Evolutionary conservation across 2,888 invertebrate genomes (phyloP), one percentile per base, ranked within the genome.

Genomic region (Scrobipalpa costella): DNA sequence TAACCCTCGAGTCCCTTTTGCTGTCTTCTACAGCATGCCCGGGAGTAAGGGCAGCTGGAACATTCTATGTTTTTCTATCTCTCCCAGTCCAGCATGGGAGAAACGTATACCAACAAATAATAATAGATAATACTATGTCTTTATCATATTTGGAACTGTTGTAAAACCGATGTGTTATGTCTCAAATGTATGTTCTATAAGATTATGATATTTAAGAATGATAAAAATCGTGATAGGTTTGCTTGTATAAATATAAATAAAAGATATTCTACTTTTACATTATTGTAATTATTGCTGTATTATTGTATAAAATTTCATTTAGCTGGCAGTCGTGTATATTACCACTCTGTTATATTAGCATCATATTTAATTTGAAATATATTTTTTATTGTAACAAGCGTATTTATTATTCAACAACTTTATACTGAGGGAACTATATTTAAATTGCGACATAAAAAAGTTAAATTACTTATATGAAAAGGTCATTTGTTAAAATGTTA

Each of bases 201-300:
- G 19, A n/a, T 34, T 8, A 17, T 34, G 17, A 21, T 2, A 27
- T 27, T 27, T 27, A 27, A 27, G 27, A 6, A 8, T 49, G 33
- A 13, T 8, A 15, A 17, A 44, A n/a, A 59, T 44, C 44, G 59
- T 59, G 59, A 59, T 59, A 59, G 59, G 59, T 8, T 33, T 59
- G 59, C 8, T 44, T 59, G 44, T 58, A 58, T 34, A 44, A 59
- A 59, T 58, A 58, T 34, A 44, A 59, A 59, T 59, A 40, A 44
- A 59, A 59, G 21, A 59, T 57, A 34, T 15, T 59, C 15, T 36
- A 17, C 17, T 57, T 57, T 33, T 34, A 36, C 15, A 55, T 55
- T 33, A 50, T 36, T 57, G 36, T 57, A 34, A 57, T 57, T 57
- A 38, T 38, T 57, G 38, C 44, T 40, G 34, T 47, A 60, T 55